phyloP scores from a whole-genome alignment of 2,888 invertebrate species.

The Nysson spinosus region DNA sequence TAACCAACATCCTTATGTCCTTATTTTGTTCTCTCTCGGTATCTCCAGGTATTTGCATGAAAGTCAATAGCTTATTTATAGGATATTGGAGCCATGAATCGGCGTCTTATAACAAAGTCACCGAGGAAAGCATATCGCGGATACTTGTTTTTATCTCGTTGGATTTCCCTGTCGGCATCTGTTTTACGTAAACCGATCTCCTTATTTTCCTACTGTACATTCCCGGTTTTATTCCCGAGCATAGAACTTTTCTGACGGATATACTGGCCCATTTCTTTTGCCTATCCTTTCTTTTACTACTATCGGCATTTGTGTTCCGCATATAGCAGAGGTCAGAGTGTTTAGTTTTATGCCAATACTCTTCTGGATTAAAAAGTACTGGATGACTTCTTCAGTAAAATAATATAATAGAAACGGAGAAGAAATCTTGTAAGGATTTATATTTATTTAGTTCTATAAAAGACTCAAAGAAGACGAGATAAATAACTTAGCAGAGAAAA shows the following conservation, averaged over 20 bases:
- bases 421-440: too few species aligned
- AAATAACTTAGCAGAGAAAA: too few species aligned
- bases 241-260: too few species aligned
- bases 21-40: neutral
- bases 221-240: neutral
- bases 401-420: too few species aligned
- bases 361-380: too few species aligned
- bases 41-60: constrained; percentile 18
- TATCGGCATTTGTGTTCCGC: too few species aligned
- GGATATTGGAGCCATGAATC: constrained; percentile 26
- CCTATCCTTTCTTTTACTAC: neutral
- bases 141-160: constrained; percentile 18
- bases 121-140: constrained; percentile 8
- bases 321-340: too few species aligned
- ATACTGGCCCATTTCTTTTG: neutral
- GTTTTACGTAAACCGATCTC: constrained; percentile 20
- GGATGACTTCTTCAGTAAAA: too few species aligned
- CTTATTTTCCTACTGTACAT: neutral
- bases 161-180: constrained; percentile 20
- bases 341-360: too few species aligned
- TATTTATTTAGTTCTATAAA: too few species aligned
- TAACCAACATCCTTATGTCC: constrained; percentile 4
- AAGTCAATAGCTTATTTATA: constrained; percentile 31
- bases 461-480: too few species aligned
- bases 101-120: constrained; percentile 7